phyloP scores from a whole-genome alignment of 2,888 invertebrate species.

The Nematopogon swammerdamellus region DNA sequence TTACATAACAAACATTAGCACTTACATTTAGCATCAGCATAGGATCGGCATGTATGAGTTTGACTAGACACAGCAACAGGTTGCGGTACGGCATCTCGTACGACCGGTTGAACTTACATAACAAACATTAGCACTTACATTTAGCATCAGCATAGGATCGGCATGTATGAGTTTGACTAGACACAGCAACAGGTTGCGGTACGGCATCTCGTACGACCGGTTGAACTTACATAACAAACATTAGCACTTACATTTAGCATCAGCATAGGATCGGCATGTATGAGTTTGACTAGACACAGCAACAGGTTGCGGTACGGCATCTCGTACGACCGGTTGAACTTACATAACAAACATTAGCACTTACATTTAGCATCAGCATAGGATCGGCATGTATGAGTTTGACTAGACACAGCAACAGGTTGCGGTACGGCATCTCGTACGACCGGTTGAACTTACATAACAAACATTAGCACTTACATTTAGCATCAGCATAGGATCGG shows the following conservation, averaged over 20 bases:
- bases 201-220: conserved; percentile 82
- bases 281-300: conserved; percentile 86
- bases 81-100: conserved; percentile 89
- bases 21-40: conserved; percentile 92
- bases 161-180: conserved; percentile 94
- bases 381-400: conserved; percentile 95
- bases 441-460: too few relatives aligned
- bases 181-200: conserved; percentile 81
- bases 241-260: conserved; percentile 92
- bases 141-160: conserved; percentile 93
- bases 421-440: conserved; percentile 86
- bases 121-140: too few relatives aligned
- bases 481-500: conserved; percentile 95
- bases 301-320: conserved; percentile 84
- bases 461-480: too few relatives aligned
- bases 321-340: conserved; percentile 84
- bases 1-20: too few relatives aligned
- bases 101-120: conserved; percentile 77
- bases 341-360: too few relatives aligned
- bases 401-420: conserved; percentile 86
- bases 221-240: conserved; percentile 83
- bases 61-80: conserved; percentile 84
- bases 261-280: conserved; percentile 94
- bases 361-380: conserved; percentile 90
- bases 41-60: conserved; percentile 94